Conservation (phyloP, 2,113 vertebrate species). For the Diphyllodes magnificus region DNA sequence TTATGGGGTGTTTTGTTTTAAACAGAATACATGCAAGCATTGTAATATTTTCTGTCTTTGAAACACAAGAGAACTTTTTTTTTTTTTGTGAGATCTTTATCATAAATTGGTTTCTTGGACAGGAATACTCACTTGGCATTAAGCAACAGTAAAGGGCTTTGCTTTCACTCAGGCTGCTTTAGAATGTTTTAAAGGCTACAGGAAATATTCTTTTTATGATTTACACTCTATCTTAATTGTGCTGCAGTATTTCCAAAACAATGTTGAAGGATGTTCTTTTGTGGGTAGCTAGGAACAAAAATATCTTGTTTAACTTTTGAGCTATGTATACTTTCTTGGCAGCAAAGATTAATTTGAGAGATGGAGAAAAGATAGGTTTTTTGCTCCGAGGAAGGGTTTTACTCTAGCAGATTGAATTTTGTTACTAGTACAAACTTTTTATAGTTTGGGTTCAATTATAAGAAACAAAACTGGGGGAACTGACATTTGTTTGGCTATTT, state of each 20-base stretch:
- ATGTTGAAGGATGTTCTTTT: constrained; percentile 54
- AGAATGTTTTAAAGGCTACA: constrained; percentile 37
- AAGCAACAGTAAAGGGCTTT: constrained; percentile 5
- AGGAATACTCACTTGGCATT: constrained; percentile 46
- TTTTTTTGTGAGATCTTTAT: constrained; percentile 43
- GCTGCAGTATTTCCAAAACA: constrained; percentile 62
- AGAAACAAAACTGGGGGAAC: neutral
- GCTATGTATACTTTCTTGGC: constrained; percentile 22
- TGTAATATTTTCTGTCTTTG: constrained; percentile 37
- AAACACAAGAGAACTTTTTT: neutral
- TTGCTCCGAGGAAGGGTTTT: neutral
- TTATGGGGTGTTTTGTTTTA: constrained; percentile 11
- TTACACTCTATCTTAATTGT: constrained; percentile 48
- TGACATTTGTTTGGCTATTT: neutral
- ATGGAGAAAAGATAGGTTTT: neutral
- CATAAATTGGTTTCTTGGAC: constrained; percentile 66
- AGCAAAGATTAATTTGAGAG: constrained; percentile 10
- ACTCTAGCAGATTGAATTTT: neutral
- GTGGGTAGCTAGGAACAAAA: constrained; percentile 58
- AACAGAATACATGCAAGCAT: neutral
- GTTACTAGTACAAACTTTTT: constrained; percentile 9
- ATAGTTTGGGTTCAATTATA: neutral
- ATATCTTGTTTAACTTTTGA: constrained; percentile 59
- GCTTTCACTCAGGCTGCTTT: constrained; percentile 33
- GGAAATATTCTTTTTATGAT: constrained; percentile 53